Evolutionary conservation across 2,888 invertebrate genomes (phyloP).

Genomic region (Pardosa pseudoannulata): DNA sequence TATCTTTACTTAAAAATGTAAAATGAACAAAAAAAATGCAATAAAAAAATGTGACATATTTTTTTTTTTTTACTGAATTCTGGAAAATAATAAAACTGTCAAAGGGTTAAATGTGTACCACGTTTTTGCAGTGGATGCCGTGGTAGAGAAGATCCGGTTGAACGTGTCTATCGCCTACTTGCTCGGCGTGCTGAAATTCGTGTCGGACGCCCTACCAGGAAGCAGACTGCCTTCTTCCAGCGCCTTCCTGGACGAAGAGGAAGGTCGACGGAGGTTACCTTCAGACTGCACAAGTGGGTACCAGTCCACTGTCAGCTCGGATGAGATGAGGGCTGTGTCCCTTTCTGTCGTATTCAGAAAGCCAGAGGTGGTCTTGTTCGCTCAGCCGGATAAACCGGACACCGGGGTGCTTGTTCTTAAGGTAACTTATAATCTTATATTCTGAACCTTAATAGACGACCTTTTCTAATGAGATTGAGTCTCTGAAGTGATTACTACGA

Average conservation of each 20-base stretch:
- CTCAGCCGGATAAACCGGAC: conserved; percentile 78
- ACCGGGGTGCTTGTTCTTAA: conserved; percentile 84
- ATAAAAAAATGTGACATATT: no score
- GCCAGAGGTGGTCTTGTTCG: conserved; percentile 87
- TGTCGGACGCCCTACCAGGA: conserved; percentile 82
- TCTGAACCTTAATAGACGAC: no score
- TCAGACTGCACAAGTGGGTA: conserved; percentile 82
- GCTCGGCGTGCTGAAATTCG: conserved; percentile 81
- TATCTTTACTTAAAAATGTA: no score
- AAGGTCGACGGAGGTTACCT: conserved; percentile 79
- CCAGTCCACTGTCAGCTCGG: conserved; percentile 80
- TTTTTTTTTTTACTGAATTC: no score
- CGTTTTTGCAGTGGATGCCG: conserved; percentile 81
- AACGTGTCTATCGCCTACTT: conserved; percentile 87
- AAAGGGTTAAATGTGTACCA: no score
- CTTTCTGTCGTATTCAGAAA: conserved; percentile 85
- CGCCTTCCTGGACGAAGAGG: conserved; percentile 43
- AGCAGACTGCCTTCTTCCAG: conserved; percentile 39
- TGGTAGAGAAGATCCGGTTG: conserved; percentile 85
- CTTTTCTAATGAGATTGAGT: no score
- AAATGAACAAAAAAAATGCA: no score
- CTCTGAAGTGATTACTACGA: no score
- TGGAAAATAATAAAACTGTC: no score
- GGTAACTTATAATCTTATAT: no score
- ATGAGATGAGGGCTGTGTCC: conserved; percentile 81